phyloP scores from a whole-genome alignment of 2,797 vertebrate genomes.

The Hylomyscus alleni region DNA sequence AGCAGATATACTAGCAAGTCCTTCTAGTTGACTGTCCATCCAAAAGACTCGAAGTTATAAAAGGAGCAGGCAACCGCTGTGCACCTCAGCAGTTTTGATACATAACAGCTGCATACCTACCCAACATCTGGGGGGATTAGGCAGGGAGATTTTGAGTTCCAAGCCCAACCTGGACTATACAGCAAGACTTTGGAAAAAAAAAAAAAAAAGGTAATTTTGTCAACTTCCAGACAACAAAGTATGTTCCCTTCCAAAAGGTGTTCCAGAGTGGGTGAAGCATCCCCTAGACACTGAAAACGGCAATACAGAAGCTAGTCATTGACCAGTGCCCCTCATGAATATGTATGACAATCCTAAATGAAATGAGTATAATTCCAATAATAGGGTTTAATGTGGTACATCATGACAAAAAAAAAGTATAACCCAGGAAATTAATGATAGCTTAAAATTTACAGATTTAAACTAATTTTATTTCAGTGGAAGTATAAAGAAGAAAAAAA shows the following conservation, averaged over 20 bases:
- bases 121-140: neutral
- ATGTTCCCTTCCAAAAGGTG: constrained; percentile 55
- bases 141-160: neutral
- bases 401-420: constrained; percentile 1
- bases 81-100: neutral
- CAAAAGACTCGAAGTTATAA: constrained; percentile 14
- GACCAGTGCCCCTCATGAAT: constrained; percentile 13
- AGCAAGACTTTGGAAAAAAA: neutral
- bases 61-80: neutral
- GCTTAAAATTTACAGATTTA: constrained; percentile 64
- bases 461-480: constrained; percentile 58
- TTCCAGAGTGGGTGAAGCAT: constrained; percentile 32
- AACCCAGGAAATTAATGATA: constrained; percentile 55
- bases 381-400: constrained; percentile 16
- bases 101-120: neutral
- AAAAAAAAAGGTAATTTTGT: neutral
- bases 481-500: constrained; percentile 42
- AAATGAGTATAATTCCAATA: constrained; percentile 42
- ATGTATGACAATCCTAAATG: neutral
- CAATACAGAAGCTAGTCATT: neutral
- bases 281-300: neutral
- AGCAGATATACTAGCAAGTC: neutral
- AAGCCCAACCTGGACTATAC: neutral
- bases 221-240: constrained; percentile 51
- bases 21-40: neutral